Evolutionary conservation across 2,113 vertebrate species (phyloP), one percentile per base, ranked within the genome.

Genomic region (Accipiter cooperii): DNA sequence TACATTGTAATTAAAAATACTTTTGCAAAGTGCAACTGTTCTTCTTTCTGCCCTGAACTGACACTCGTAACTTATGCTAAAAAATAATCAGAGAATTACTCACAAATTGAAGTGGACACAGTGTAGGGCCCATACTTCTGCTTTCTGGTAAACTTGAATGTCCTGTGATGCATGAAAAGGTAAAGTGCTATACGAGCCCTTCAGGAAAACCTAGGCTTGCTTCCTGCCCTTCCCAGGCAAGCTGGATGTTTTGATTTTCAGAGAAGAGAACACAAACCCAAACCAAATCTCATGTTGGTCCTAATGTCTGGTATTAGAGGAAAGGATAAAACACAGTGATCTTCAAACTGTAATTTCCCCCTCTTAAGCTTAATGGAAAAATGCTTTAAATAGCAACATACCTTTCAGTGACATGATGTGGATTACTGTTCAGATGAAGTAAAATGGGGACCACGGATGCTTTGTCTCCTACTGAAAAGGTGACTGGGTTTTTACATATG

Each of bases 281-380:
- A 82, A 52, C n/a, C 31, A 71, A 94, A 88, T 22, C 25, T 76
- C 24, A 15, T 38, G 13, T 44, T 68, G 49, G 31, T 65, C 63
- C 18, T 55, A 89, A 42, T 8, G 40, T 22, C 34, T 87, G 51
- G 6, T 44, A 61, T 69, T 87, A 61, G 65, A 82, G 49, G 60
- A 66, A 93, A 44, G 22, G 36, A 36, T 55, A 65, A 47, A 92
- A 7, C 47, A 68, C 38, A 33, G 21, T 87, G 82, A 58, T 65
- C 38, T 94, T 96, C 91, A 86, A 61, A 77, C 57, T 87, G 46
- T 88, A 81, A 90, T 95, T 96, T 93, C 26, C 29, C 34, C 17
- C 83, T 92, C 64, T 87, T 93, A 55, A 92, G 74, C 58, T 84
- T 95, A 90, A 42, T 78, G 46, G 46, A 44, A 84, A 95, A 73